Evolutionary conservation across 2,888 invertebrate genomes (phyloP).

Genomic region (Antheraea yamamai): DNA sequence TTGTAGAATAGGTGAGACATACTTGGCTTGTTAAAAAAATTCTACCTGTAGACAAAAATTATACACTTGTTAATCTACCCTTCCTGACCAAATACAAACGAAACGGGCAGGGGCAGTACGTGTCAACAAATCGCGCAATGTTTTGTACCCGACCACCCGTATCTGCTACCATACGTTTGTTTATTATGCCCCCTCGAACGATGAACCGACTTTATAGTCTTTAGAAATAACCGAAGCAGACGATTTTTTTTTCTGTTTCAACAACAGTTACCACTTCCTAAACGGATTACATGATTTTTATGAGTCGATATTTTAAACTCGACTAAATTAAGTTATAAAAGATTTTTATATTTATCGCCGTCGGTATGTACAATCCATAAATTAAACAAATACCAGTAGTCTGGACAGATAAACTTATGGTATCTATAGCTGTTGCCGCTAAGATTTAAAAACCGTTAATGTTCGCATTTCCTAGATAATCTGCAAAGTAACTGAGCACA

Average conservation of each 20-base stretch:
- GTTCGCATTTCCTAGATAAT: no score
- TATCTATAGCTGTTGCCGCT: not conserved
- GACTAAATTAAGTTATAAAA: conserved; percentile 13
- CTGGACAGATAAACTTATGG: not conserved
- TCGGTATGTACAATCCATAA: not conserved
- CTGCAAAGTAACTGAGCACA: no score
- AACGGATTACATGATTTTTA: conserved; percentile 24
- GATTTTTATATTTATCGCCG: conserved; percentile 1
- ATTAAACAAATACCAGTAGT: not conserved
- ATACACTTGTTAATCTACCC: conserved; percentile 29
- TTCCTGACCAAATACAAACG: conserved; percentile 33
- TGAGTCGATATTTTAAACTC: conserved; percentile 7
- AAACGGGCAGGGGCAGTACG: conserved; percentile 38
- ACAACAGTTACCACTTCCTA: conserved; percentile 49
- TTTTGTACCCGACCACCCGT: conserved; percentile 70
- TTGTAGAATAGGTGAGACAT: not conserved
- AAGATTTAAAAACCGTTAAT: no score
- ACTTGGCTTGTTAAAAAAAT: conserved; percentile 18
- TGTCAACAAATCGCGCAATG: conserved; percentile 70
- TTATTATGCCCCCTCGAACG: conserved; percentile 56
- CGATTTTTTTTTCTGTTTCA: conserved; percentile 47
- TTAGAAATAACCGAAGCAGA: conserved; percentile 61
- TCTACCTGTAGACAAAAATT: conserved; percentile 23
- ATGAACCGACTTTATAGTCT: conserved; percentile 62
- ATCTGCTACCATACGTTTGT: conserved; percentile 60